Evolutionary conservation across 1,140 invertebrate genomes (phyloP), one percentile per base, ranked within the genome.

Genomic region (Dreissena rostriformis): DNA sequence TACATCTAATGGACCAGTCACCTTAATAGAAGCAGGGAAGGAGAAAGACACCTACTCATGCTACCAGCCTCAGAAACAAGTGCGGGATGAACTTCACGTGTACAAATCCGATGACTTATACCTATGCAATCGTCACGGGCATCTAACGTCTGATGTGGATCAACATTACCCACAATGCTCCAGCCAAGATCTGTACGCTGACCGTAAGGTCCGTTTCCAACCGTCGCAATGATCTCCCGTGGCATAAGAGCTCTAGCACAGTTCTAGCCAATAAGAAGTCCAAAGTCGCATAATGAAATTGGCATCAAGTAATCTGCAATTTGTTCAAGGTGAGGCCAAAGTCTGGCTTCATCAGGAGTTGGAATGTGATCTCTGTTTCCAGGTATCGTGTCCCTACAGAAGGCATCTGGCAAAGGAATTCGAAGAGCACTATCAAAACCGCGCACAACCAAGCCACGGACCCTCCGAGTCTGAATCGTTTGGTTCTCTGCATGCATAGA

Each of bases 321-420:
- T 28, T 82, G 78, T 11, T 71, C 78, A 22, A 85, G 63, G 29
- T 85, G 71, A 0, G 77, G 84, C 84, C 84, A 85, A 12, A 72
- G n/a, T 52, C 22, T 14, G 7, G 84, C 78, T 2, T 28, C 76
- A 39, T 82, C 84, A 17, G 78, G 84, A 26, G 84, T 81, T 28
- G 84, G 84, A 52, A 83, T 82, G 24, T 75, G 78, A 2, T 0
- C n/a, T 53, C 84, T 0, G 39, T 80, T 80, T 10, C 65, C 76
- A 11, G 86, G 86, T 53, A 87, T 87, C 1, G 82, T 77, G 10
- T 85, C 72, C 67, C 86, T 80, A 1, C 76, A 53, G 52, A 55
- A 87, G 17, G 52, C 55, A 53, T 79, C 53, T 11, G 82, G 83
- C 5, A 86, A 51, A 22, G 65, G 24, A 15, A 82, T 71, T 63